Conservation (phyloP, 2,888 invertebrate species). For the Didymodactylos carnosus region DNA sequence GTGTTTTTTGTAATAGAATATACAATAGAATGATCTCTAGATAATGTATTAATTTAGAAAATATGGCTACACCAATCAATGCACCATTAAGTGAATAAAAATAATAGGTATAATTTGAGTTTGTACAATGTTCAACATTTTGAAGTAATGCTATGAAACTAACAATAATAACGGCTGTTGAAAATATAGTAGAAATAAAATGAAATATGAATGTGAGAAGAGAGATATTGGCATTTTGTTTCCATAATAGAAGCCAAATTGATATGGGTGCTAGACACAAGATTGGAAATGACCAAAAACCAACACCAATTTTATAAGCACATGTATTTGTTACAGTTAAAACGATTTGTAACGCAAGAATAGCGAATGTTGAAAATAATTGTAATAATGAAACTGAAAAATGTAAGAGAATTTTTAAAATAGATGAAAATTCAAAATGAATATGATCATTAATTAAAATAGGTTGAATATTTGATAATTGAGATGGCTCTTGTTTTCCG, state of each 20-base stretch:
- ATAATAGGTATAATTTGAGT: background rate
- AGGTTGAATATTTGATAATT: too few species aligned
- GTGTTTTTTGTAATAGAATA: too few species aligned
- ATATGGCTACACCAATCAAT: background rate
- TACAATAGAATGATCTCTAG: too few species aligned
- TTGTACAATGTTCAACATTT: background rate
- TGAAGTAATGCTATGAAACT: background rate
- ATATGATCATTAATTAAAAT: too few species aligned
- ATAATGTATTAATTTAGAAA: too few species aligned
- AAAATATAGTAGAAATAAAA: background rate
- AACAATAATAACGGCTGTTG: background rate
- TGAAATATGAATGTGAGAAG: background rate
- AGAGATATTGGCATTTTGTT: background rate
- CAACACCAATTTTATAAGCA: background rate
- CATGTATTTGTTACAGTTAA: background rate
- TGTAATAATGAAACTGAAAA: background rate
- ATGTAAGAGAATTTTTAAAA: background rate
- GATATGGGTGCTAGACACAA: background rate
- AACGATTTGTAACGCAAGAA: background rate
- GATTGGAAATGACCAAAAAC: background rate
- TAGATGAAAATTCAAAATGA: background rate
- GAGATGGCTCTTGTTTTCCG: too few species aligned
- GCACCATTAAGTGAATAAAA: background rate
- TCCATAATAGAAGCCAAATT: background rate
- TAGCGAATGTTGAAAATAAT: background rate